Percentiles rank a stretch among this genome's conserved stretches.
phyloP scores from a whole-genome alignment of 2,113 vertebrate species.

The Phycodurus eques region DNA sequence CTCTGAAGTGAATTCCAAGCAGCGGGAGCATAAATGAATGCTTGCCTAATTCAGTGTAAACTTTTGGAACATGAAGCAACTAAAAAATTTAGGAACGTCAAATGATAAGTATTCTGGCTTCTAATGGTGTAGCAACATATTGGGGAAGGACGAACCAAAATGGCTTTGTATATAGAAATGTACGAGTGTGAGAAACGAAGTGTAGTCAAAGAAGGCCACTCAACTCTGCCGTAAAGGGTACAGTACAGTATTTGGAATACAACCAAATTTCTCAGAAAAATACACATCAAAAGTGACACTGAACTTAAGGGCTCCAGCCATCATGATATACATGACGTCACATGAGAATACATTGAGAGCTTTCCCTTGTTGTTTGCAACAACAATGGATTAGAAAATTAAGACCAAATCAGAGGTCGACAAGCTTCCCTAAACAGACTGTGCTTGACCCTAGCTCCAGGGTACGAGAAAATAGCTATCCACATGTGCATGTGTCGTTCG shows the following conservation, averaged over 20 bases:
- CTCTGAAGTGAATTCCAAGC: too few species aligned
- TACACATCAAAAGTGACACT: not conserved
- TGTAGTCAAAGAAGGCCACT: too few species aligned
- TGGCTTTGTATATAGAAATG: too few species aligned
- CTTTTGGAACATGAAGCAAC: too few species aligned
- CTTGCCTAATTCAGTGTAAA: too few species aligned
- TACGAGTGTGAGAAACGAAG: too few species aligned
- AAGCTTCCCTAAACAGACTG: not conserved
- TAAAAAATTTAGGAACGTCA: too few species aligned
- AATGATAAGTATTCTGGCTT: too few species aligned
- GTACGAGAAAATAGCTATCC: not conserved
- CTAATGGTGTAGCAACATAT: too few species aligned
- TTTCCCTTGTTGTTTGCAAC: not conserved
- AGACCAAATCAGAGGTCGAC: not conserved
- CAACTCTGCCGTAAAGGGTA: too few species aligned
- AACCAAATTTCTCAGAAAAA: not conserved
- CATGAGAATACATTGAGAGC: not conserved
- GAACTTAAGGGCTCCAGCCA: not conserved
- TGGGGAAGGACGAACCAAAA: too few species aligned
- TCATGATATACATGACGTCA: not conserved
- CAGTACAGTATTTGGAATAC: not conserved
- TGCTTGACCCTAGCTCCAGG: not conserved
- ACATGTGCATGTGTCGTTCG: slow-evolving; percentile 18
- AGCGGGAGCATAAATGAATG: too few species aligned
- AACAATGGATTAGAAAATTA: not conserved